phyloP scores from a whole-genome alignment of 1,140 invertebrate genomes.

The Euura lappo region DNA sequence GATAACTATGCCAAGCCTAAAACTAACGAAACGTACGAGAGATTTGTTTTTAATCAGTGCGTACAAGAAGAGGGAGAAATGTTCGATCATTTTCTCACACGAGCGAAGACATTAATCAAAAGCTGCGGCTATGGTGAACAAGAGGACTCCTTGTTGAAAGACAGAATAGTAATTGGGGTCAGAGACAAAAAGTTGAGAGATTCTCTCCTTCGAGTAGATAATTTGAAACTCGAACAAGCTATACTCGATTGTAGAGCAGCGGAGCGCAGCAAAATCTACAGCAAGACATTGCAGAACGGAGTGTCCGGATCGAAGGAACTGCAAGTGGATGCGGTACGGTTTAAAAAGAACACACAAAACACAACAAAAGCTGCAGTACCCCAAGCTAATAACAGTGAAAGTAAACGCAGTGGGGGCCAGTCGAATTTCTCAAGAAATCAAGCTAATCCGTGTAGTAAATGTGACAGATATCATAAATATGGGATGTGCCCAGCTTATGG shows the following conservation, averaged over 20 bases:
- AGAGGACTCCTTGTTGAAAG: conserved; percentile 41
- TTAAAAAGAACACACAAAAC: too few relatives aligned
- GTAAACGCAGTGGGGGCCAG: too few relatives aligned
- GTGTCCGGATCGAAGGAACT: too few relatives aligned
- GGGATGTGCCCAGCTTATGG: too few relatives aligned
- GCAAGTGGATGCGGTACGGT: too few relatives aligned
- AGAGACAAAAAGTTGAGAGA: conserved; percentile 39
- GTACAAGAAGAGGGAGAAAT: conserved; percentile 36
- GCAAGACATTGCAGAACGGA: too few relatives aligned
- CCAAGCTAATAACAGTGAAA: too few relatives aligned
- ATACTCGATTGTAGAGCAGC: conserved; percentile 31
- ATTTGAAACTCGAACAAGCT: conserved; percentile 37
- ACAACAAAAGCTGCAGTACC: too few relatives aligned
- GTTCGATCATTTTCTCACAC: conserved; percentile 37
- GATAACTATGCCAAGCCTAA: conserved; percentile 33
- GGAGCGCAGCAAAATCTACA: background rate
- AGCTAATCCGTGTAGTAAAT: too few relatives aligned
- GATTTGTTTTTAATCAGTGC: conserved; percentile 37
- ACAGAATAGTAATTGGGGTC: conserved; percentile 45
- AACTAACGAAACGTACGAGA: conserved; percentile 24
- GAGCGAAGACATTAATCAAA: conserved; percentile 33
- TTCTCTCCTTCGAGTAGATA: conserved; percentile 38
- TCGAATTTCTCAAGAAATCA: too few relatives aligned
- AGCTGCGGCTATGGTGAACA: conserved; percentile 37
- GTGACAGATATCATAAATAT: too few relatives aligned